Evolutionary conservation across 2,888 invertebrate species (phyloP).

Genomic region (Iphiclides podalirius): DNA sequence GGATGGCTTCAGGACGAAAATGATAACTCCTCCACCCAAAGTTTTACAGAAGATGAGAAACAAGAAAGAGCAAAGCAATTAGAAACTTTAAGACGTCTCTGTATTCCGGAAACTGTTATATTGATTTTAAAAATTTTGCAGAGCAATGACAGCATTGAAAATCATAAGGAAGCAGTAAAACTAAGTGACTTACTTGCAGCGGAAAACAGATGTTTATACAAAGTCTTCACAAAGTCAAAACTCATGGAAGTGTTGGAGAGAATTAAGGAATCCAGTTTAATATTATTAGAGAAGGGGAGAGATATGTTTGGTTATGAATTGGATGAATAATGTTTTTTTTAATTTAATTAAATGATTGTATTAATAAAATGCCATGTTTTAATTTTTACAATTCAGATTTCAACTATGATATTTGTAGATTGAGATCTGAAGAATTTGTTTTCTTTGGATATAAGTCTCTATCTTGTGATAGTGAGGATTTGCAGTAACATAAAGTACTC

Average conservation of each 20-base stretch:
- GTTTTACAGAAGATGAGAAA: slow-evolving; percentile 66
- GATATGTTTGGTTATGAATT: slow-evolving; percentile 91
- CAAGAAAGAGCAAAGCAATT: slow-evolving; percentile 84
- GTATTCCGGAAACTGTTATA: slow-evolving; percentile 90
- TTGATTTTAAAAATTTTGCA: slow-evolving; percentile 89
- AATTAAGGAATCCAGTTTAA: slow-evolving; percentile 88
- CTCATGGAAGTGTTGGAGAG: slow-evolving; percentile 87
- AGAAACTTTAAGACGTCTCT: slow-evolving; percentile 86
- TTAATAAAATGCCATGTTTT: slow-evolving; percentile 25
- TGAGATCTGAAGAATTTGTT: background rate
- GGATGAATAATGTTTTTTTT: slow-evolving; percentile 40
- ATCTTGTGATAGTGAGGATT: too few relatives aligned
- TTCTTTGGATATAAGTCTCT: too few relatives aligned
- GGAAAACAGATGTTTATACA: slow-evolving; percentile 89
- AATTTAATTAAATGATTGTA: slow-evolving; percentile 30
- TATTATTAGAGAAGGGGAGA: slow-evolving; percentile 86
- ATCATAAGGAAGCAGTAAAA: slow-evolving; percentile 84
- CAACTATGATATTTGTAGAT: background rate
- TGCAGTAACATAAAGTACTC: too few relatives aligned
- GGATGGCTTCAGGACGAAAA: slow-evolving; percentile 92
- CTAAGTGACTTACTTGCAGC: slow-evolving; percentile 89
- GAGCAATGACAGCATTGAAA: slow-evolving; percentile 86
- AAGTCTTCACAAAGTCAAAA: slow-evolving; percentile 89
- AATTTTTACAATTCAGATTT: background rate
- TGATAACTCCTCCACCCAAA: slow-evolving; percentile 68